A percentile compares a stretch with the other conserved stretches of the same genome.
phyloP scores from a whole-genome alignment of 2,113 vertebrate species.

The Meriones unguiculatus region DNA sequence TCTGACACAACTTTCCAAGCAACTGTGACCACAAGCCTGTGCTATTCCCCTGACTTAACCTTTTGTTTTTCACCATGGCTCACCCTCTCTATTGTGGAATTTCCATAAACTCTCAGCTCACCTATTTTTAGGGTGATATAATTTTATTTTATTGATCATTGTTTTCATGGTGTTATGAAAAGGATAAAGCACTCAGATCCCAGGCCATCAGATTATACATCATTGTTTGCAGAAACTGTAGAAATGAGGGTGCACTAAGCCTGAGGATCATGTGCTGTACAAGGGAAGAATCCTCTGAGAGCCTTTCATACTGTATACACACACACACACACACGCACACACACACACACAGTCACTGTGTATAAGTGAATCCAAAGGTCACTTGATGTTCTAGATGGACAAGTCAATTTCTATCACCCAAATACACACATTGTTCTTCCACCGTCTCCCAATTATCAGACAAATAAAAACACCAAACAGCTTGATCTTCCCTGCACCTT shows the following conservation, averaged over 20 bases:
- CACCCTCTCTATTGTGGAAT: not conserved
- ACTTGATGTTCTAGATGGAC: not conserved
- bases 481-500: fast-evolving
- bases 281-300: not conserved
- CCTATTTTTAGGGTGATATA: not conserved
- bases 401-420: not conserved
- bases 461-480: not conserved
- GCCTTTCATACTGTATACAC: too few species aligned
- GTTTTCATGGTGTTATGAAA: not conserved
- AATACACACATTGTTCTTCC: not conserved
- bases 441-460: not conserved
- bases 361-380: not conserved
- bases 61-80: not conserved
- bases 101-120: not conserved
- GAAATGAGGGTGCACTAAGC: fast-evolving
- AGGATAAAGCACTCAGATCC: not conserved
- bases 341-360: not conserved
- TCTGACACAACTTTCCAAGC: not conserved
- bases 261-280: not conserved
- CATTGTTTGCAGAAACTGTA: not conserved
- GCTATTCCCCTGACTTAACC: not conserved
- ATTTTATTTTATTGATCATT: not conserved
- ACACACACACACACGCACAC: not conserved
- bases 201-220: not conserved
- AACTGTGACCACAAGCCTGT: not conserved